Conservation (phyloP, 2,797 vertebrate genomes). For the Aulostomus chinensis region DNA sequence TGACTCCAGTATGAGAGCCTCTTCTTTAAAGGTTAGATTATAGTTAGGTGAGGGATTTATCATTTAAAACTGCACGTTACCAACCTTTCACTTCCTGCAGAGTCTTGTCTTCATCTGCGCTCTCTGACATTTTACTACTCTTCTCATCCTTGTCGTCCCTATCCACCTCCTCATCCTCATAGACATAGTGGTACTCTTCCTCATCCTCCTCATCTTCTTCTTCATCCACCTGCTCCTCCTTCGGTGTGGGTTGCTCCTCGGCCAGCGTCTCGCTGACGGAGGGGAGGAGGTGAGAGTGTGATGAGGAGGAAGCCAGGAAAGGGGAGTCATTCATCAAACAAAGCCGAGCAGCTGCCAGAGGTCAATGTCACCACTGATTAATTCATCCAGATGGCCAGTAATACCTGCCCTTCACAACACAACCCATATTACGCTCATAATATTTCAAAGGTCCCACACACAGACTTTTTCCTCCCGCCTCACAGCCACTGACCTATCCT, state of each 20-base stretch:
- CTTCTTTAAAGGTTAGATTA: slow-evolving; percentile 25
- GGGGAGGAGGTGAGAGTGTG: slow-evolving; percentile 30
- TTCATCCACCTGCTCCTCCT: slow-evolving; percentile 80
- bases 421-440: neutral
- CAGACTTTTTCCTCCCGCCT: neutral
- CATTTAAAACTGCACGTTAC: slow-evolving; percentile 24
- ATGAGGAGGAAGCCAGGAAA: slow-evolving; percentile 26
- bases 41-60: slow-evolving; percentile 28
- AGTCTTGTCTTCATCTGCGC: slow-evolving; percentile 79
- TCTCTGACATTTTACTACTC: slow-evolving; percentile 62
- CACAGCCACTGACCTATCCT: slow-evolving; percentile 65
- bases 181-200: slow-evolving; percentile 80
- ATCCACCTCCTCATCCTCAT: slow-evolving; percentile 81
- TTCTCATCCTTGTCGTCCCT: slow-evolving; percentile 83
- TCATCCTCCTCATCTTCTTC: slow-evolving; percentile 82
- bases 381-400: slow-evolving; percentile 62
- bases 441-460: slow-evolving; percentile 27
- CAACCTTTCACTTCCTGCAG: slow-evolving; percentile 93
- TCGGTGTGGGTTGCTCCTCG: slow-evolving; percentile 69
- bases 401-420: slow-evolving; percentile 32
- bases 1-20: too few species aligned
- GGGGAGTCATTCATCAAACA: slow-evolving; percentile 56
- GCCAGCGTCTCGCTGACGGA: slow-evolving; percentile 69
- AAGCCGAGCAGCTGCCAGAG: slow-evolving; percentile 56
- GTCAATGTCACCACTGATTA: slow-evolving; percentile 58